These are phyloP conservation scores for Corythornis madagascariensis DNA, from an alignment of 2,113 vertebrate species.

Conservation along the genomic window DNA sequence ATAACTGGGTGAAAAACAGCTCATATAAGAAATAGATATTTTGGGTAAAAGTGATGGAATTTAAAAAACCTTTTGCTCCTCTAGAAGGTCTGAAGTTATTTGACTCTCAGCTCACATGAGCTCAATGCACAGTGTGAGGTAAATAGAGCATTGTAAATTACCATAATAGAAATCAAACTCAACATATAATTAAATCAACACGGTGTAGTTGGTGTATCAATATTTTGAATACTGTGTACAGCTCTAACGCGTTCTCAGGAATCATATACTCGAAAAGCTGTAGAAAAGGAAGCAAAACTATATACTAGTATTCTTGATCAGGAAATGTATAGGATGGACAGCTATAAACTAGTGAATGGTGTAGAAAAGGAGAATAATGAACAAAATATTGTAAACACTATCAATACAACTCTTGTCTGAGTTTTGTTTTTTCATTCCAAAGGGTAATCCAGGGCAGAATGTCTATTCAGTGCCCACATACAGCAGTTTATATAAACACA, in stretches of 20 bases:
- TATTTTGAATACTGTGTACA: neutral
- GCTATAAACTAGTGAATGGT: neutral
- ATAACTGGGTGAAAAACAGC: neutral
- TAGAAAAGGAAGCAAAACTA: neutral
- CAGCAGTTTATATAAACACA: neutral
- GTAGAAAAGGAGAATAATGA: neutral
- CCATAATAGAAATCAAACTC: neutral
- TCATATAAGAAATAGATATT: neutral
- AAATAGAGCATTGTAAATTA: neutral
- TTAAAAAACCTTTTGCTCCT: neutral
- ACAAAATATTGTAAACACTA: neutral
- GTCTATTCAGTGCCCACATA: neutral
- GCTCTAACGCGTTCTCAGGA: neutral
- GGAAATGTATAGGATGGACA: neutral
- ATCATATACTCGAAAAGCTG: neutral
- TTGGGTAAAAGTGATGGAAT: neutral
- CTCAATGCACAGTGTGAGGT: neutral
- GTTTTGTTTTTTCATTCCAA: neutral
- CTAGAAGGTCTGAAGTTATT: neutral
- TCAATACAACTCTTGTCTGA: neutral
- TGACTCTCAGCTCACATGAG: neutral
- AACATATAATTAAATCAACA: neutral
- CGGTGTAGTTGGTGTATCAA: neutral
- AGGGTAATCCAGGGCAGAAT: neutral
- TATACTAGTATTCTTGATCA: neutral